Base-by-base conservation (phyloP, 2,797 vertebrate species). In the Aplochiton taeniatus region DNA sequence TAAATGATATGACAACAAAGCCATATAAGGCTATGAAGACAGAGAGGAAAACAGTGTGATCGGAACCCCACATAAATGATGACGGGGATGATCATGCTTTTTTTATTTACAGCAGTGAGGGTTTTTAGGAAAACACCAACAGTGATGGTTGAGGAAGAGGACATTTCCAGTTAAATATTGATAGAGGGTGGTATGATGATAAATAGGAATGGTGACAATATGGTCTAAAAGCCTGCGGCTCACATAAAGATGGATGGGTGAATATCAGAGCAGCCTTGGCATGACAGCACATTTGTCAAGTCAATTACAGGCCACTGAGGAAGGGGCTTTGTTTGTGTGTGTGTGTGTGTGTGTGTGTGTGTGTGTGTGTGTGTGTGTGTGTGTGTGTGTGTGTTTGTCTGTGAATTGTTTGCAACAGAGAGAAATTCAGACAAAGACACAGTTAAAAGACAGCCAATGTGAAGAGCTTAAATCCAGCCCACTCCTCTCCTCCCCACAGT, bases 301-400 rank as follows among this genome's bases (percentile, higher is more conserved):
- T 1, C 46, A 19, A 48, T 61, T 47, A 61, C 19, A 19, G 14
- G 8, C 4, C 2, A 1, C 12, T 0, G 1, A 47, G n/a, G 20
- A 68, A 31, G 41, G 45, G 16, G 61, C n/a, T 68, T 69, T 74
- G 66, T 75, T 77, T 65, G 20, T 56, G 19, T 55, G 58, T 65
- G 41, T 54, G 53, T 69, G 69, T 63, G 18, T 55, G 69, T 66
- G 61, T 44, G 66, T 69, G 45, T 31, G 41, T 11, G 45, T 41
- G 58, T 51, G 52, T 56, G 66, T 17, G 46, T 44, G 13, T 49
- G 53, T 50, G 47, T 56, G 44, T 19, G 61, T 51, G 73, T 31
- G 65, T 58, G 45, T 58, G 51, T 76, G 68, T 64, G 7, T 52
- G 53, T 58, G 54, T 16, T 51, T 51, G n/a, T n/a, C n/a, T n/a